phyloP scores from a whole-genome alignment of 2,797 vertebrate genomes.

The Poeciliopsis infans region DNA sequence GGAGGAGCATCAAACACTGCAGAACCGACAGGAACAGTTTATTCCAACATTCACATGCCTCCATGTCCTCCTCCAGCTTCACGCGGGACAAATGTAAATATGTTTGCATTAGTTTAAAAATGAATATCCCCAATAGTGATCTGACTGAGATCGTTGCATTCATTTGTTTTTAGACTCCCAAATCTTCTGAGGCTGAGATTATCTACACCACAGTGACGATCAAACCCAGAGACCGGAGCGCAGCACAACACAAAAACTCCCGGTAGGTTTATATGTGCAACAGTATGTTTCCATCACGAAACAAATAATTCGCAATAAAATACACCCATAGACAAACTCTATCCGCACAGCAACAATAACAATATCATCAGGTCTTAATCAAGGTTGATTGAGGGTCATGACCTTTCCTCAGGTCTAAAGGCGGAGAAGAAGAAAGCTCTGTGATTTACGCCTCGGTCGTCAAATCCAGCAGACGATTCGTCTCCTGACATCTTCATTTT shows the following conservation, averaged over 20 bases:
- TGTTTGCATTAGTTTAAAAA: neutral
- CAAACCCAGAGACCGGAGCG: conserved; percentile 26
- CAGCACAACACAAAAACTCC: neutral
- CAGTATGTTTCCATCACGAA: neutral
- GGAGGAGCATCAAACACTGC: neutral
- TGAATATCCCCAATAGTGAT: neutral
- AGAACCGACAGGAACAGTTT: conserved; percentile 15
- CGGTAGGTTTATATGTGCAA: conserved; percentile 22
- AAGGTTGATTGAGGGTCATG: neutral
- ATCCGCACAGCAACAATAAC: neutral
- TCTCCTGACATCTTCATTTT: neutral
- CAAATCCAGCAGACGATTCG: conserved; percentile 19
- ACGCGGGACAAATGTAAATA: conserved; percentile 21
- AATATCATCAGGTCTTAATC: neutral
- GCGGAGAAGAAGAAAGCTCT: neutral
- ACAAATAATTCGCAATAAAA: neutral
- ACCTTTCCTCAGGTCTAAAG: conserved; percentile 40
- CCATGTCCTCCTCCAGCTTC: neutral
- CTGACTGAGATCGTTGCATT: neutral
- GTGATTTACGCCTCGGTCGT: conserved; percentile 56
- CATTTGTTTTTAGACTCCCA: conserved; percentile 27
- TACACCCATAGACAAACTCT: neutral
- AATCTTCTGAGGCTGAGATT: conserved; percentile 24
- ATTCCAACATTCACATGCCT: conserved; percentile 32
- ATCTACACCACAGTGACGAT: conserved; percentile 57